Percentiles rank a stretch among this genome's conserved stretches.
These are phyloP conservation scores for Chinchilla lanigera DNA, from an alignment of 2,113 vertebrate genomes.

Conservation along the genomic window DNA sequence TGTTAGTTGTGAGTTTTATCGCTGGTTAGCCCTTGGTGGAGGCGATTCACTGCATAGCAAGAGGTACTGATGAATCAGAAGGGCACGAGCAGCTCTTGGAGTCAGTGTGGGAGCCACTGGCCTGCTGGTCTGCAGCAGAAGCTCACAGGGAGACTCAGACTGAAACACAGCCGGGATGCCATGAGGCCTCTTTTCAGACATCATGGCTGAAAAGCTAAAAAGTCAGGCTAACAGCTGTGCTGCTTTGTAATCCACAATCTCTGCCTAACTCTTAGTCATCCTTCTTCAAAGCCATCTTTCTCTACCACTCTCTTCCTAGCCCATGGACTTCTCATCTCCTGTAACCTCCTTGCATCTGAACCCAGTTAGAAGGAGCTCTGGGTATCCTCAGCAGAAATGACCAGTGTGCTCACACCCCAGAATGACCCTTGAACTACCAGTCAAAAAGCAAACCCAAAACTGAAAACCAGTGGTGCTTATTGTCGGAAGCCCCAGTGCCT, in stretches of 20 bases:
- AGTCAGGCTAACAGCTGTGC: background rate
- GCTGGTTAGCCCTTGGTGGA: background rate
- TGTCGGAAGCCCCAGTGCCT: no score
- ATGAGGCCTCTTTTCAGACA: background rate
- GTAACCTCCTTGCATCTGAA: background rate
- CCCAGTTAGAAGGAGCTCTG: background rate
- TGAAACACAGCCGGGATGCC: background rate
- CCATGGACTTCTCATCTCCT: background rate
- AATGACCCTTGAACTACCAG: background rate
- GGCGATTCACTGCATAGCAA: background rate
- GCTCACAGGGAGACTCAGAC: background rate
- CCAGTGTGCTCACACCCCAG: background rate
- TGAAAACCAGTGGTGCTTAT: background rate
- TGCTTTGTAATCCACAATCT: background rate
- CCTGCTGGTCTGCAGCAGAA: background rate
- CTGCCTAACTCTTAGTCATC: background rate
- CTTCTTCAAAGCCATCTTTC: background rate
- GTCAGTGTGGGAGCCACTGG: constrained; percentile 40
- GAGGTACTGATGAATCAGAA: constrained; percentile 52
- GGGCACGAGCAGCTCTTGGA: constrained; percentile 31
- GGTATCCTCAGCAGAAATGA: background rate
- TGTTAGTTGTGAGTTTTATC: background rate
- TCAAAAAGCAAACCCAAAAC: background rate
- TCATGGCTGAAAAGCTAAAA: background rate
- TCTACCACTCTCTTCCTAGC: background rate